Conservation (phyloP, 1,140 invertebrate genomes). For the Philaenus spumarius region DNA sequence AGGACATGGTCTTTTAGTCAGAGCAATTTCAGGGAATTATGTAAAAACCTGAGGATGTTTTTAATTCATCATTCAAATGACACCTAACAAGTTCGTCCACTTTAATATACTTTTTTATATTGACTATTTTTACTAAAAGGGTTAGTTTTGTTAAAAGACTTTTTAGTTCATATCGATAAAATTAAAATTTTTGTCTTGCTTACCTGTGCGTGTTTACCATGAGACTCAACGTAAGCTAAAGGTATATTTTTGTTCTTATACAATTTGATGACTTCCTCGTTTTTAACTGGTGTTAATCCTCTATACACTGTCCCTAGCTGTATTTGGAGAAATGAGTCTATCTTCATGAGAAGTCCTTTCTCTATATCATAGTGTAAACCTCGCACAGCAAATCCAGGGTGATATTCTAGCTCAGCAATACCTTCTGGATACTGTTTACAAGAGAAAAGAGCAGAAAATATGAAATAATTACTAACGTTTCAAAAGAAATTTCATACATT, state of each 20-base stretch:
- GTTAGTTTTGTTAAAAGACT: no score
- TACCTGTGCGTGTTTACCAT: constrained; percentile 28
- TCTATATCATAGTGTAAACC: constrained; percentile 95
- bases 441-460: constrained; percentile 13
- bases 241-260: constrained; percentile 84
- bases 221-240: constrained; percentile 66
- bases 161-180: background rate
- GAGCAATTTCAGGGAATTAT: no score
- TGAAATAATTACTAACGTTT: background rate
- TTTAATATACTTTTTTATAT: no score
- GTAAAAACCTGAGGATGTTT: no score
- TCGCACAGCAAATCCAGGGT: constrained; percentile 83
- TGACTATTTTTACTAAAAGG: no score
- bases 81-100: no score
- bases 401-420: constrained; percentile 75
- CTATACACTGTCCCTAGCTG: constrained; percentile 93
- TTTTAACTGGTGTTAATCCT: constrained; percentile 69
- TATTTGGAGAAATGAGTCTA: constrained; percentile 95
- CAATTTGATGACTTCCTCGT: constrained; percentile 76
- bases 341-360: constrained; percentile 89
- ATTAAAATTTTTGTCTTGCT: background rate
- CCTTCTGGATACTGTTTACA: constrained; percentile 80
- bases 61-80: no score
- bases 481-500: no score
- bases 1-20: no score